These are phyloP conservation scores for Psilopsiagon aymara DNA, from an alignment of 2,113 vertebrate genomes.

Conservation along the genomic window DNA sequence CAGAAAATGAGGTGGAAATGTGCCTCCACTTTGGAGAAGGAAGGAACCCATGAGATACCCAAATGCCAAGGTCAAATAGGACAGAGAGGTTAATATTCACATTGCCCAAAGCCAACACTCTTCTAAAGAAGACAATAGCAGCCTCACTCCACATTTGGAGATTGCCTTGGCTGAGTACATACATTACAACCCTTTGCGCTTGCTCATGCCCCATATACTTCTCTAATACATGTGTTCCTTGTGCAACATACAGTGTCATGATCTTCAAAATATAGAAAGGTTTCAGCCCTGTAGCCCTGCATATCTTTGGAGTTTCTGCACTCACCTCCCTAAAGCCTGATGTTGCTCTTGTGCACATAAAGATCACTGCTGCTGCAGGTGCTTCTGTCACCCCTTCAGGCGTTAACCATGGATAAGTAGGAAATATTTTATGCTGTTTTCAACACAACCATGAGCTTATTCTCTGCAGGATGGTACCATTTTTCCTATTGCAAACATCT, in stretches of 20 bases:
- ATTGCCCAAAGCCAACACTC: neutral
- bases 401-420: neutral
- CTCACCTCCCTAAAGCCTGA: neutral
- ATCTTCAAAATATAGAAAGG: neutral
- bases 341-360: neutral
- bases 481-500: neutral
- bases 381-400: neutral
- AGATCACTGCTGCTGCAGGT: neutral
- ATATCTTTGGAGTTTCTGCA: neutral
- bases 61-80: neutral
- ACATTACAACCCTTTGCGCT: neutral
- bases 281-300: neutral
- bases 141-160: neutral
- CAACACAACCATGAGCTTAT: neutral
- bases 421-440: neutral
- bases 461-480: neutral
- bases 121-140: neutral
- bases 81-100: neutral
- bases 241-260: neutral
- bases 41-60: neutral
- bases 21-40: neutral
- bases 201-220: neutral
- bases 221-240: neutral
- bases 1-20: neutral
- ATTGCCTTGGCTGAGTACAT: neutral